phyloP scores from a whole-genome alignment of 2,113 vertebrate species.

The Apaloderma vittatum region DNA sequence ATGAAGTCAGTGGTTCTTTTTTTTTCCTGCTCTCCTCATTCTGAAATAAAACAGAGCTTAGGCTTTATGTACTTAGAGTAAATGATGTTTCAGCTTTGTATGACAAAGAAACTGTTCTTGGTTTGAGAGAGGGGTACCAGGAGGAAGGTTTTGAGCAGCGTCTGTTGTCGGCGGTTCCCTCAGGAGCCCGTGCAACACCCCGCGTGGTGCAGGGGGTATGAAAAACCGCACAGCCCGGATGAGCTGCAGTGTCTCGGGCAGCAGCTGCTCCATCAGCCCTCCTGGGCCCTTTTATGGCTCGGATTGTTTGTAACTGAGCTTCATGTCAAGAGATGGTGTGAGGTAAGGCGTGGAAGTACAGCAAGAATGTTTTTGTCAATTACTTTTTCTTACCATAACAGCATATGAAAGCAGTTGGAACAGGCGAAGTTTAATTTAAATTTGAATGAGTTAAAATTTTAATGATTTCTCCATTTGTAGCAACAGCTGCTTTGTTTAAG shows the following conservation, averaged over 20 bases:
- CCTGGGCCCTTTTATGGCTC: rapidly evolving
- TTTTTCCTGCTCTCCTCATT: not conserved
- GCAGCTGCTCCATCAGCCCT: not conserved
- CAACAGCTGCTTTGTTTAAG: too few species aligned
- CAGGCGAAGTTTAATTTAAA: not conserved
- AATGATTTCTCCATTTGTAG: too few species aligned
- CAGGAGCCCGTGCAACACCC: rapidly evolving
- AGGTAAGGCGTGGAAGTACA: not conserved
- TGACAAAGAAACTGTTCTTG: not conserved
- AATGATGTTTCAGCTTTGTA: not conserved
- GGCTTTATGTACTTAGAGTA: rapidly evolving
- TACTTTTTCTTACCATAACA: not conserved
- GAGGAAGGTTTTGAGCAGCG: not conserved
- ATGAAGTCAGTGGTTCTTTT: not conserved
- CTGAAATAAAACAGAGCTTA: not conserved
- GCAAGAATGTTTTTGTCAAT: not conserved
- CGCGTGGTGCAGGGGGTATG: not conserved
- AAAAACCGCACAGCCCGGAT: rapidly evolving
- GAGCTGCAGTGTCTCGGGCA: not conserved
- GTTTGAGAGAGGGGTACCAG: not conserved
- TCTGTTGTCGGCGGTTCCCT: not conserved
- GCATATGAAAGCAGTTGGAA: not conserved
- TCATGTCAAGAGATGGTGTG: not conserved
- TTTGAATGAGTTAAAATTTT: too few species aligned
- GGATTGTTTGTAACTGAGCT: not conserved